phyloP scores from a whole-genome alignment of 1,140 invertebrate genomes.

The Lasioglossum baleicum region DNA sequence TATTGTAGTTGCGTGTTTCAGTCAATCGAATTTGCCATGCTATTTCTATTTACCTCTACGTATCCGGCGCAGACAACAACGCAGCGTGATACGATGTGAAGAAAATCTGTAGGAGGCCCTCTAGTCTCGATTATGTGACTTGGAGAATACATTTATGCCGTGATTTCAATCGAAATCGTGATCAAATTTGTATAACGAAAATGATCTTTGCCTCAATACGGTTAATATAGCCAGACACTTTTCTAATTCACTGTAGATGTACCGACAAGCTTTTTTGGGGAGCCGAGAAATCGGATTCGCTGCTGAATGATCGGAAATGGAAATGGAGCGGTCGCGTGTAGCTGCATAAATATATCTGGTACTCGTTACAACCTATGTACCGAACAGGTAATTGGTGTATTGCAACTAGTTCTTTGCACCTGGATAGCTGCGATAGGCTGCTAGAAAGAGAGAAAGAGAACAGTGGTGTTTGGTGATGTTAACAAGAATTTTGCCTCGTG shows the following conservation, averaged over 20 bases:
- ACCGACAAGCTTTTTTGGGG: neutral
- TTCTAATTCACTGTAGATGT: neutral
- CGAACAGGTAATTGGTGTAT: constrained; percentile 79
- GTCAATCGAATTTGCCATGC: too few species aligned
- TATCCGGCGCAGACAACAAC: too few species aligned
- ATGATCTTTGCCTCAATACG: too few species aligned
- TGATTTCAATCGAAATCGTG: too few species aligned
- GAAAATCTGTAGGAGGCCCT: too few species aligned
- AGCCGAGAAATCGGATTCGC: neutral
- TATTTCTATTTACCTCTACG: too few species aligned
- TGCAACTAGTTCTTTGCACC: constrained; percentile 80
- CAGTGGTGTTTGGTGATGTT: constrained; percentile 79
- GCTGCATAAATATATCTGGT: constrained; percentile 55
- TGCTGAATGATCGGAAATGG: constrained; percentile 1
- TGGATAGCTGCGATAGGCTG: constrained; percentile 80
- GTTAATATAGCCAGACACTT: neutral
- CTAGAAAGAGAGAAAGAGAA: constrained; percentile 81
- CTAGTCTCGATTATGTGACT: too few species aligned
- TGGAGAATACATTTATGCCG: too few species aligned
- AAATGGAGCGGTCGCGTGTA: constrained; percentile 60
- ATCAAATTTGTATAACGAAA: too few species aligned
- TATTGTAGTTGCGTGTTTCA: too few species aligned
- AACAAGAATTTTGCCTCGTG: constrained; percentile 78
- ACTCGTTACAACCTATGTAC: constrained; percentile 71
- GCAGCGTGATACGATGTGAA: too few species aligned